Evolutionary conservation across 2,797 vertebrate genomes (phyloP).

Genomic region (Gallinago nigripennis): DNA sequence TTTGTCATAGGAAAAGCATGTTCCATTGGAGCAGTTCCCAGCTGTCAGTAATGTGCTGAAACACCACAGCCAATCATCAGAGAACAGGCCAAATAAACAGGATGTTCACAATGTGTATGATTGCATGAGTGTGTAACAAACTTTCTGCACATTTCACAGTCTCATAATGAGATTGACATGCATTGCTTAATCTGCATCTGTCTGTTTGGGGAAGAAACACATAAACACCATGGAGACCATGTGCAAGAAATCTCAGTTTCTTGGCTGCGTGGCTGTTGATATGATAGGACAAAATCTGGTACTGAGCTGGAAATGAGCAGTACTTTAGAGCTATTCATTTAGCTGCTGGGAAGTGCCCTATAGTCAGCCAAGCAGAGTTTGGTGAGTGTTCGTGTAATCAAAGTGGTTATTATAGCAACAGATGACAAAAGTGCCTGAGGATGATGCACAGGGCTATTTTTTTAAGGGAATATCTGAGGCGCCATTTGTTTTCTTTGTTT

Average conservation of each 20-base stretch:
- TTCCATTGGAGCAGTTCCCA: conserved; percentile 88
- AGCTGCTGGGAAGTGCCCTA: conserved; percentile 62
- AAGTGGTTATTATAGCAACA: conserved; percentile 55
- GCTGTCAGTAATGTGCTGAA: conserved; percentile 89
- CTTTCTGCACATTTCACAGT: conserved; percentile 77
- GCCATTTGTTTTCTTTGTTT: conserved; percentile 49
- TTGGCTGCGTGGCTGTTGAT: conserved; percentile 32
- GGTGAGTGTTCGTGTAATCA: conserved; percentile 24
- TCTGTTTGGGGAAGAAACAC: conserved; percentile 71
- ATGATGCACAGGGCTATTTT: conserved; percentile 43
- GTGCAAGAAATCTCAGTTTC: conserved; percentile 43
- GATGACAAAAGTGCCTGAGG: conserved; percentile 43
- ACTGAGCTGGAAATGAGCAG: conserved; percentile 9
- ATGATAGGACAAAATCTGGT: conserved; percentile 55
- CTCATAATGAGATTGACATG: conserved; percentile 76
- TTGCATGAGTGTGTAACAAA: conserved; percentile 84
- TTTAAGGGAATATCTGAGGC: conserved; percentile 22
- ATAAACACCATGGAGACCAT: conserved; percentile 71
- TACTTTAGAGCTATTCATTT: conserved; percentile 25
- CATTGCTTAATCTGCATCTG: conserved; percentile 76
- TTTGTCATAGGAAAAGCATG: conserved; percentile 96
- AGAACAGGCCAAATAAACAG: conserved; percentile 87
- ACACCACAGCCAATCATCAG: conserved; percentile 81
- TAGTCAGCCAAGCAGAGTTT: conserved; percentile 34
- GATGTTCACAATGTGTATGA: conserved; percentile 85